A percentile compares a stretch with the other conserved stretches of the same genome.
phyloP scores from a whole-genome alignment of 2,797 vertebrate genomes.

The Falco biarmicus region DNA sequence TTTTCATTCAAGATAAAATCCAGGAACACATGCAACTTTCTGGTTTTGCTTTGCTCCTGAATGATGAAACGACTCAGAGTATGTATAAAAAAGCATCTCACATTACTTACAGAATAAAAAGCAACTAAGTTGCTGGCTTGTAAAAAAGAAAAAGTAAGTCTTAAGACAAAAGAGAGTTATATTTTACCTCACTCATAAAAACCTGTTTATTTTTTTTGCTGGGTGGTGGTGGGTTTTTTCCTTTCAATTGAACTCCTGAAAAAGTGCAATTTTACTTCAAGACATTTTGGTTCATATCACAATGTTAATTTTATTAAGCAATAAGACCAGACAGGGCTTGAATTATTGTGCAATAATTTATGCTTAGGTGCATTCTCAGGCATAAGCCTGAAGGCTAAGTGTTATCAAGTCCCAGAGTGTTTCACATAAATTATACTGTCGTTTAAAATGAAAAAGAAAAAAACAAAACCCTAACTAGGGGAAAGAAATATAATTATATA shows the following conservation, averaged over 20 bases:
- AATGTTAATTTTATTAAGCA: slow-evolving; percentile 56
- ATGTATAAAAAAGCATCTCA: slow-evolving; percentile 18
- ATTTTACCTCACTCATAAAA: slow-evolving; percentile 28
- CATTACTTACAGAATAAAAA: slow-evolving; percentile 54
- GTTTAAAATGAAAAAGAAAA: background rate
- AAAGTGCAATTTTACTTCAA: slow-evolving; percentile 55
- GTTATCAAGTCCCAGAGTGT: slow-evolving; percentile 25
- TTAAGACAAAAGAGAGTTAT: slow-evolving; percentile 12
- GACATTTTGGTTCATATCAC: slow-evolving; percentile 42
- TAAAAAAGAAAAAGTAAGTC: background rate
- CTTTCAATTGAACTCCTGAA: background rate
- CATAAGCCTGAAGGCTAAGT: slow-evolving; percentile 4
- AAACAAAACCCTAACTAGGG: background rate
- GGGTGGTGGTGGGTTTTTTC: background rate
- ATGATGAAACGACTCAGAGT: slow-evolving; percentile 39
- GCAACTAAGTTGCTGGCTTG: slow-evolving; percentile 16
- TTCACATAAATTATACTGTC: background rate
- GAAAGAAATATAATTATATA: background rate
- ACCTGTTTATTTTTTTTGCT: background rate
- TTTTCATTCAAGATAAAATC: slow-evolving; percentile 26
- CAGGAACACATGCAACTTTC: background rate
- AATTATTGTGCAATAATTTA: slow-evolving; percentile 62
- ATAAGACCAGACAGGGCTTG: slow-evolving; percentile 48
- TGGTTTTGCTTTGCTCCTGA: slow-evolving; percentile 62
- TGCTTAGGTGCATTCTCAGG: slow-evolving; percentile 41